These are phyloP conservation scores for Sminthurides bifidus DNA, from an alignment of 1,140 invertebrate species.

Conservation along the genomic window DNA sequence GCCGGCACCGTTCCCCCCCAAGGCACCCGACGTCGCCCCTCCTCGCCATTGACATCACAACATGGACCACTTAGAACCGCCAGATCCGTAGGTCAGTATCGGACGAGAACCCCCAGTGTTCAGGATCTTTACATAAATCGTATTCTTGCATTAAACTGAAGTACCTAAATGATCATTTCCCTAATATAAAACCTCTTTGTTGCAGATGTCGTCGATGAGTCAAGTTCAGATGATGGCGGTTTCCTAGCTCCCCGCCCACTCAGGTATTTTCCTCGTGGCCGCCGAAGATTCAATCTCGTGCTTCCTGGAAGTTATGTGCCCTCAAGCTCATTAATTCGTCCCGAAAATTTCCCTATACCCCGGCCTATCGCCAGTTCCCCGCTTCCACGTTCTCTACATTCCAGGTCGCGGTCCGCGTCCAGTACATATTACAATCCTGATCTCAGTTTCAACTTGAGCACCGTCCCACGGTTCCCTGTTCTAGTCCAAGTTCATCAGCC, in stretches of 20 bases:
- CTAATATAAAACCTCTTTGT: background rate
- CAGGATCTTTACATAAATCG: background rate
- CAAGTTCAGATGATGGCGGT: slow-evolving; percentile 31
- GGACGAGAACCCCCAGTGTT: background rate
- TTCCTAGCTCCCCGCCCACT: slow-evolving; percentile 30
- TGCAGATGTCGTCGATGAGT: slow-evolving; percentile 28
- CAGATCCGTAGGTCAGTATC: background rate
- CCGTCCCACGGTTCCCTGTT: slow-evolving; percentile 28
- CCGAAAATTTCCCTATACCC: slow-evolving; percentile 21
- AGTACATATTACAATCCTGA: slow-evolving; percentile 28
- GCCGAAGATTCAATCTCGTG: slow-evolving; percentile 30
- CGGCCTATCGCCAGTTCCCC: slow-evolving; percentile 30
- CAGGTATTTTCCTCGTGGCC: slow-evolving; percentile 27
- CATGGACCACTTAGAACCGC: slow-evolving; percentile 26
- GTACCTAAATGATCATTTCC: background rate
- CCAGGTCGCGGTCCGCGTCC: slow-evolving; percentile 19
- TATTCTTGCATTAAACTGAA: background rate
- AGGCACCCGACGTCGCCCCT: slow-evolving; percentile 39
- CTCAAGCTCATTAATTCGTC: slow-evolving; percentile 19
- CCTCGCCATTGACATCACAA: slow-evolving; percentile 32
- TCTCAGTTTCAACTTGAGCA: slow-evolving; percentile 27
- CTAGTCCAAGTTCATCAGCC: slow-evolving; percentile 34
- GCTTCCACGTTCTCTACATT: slow-evolving; percentile 18
- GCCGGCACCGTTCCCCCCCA: slow-evolving; percentile 35
- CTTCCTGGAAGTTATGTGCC: slow-evolving; percentile 32